These are phyloP conservation scores for Carcinoscorpius rotundicauda DNA, from an alignment of 1,140 invertebrate genomes.

Conservation along the genomic window DNA sequence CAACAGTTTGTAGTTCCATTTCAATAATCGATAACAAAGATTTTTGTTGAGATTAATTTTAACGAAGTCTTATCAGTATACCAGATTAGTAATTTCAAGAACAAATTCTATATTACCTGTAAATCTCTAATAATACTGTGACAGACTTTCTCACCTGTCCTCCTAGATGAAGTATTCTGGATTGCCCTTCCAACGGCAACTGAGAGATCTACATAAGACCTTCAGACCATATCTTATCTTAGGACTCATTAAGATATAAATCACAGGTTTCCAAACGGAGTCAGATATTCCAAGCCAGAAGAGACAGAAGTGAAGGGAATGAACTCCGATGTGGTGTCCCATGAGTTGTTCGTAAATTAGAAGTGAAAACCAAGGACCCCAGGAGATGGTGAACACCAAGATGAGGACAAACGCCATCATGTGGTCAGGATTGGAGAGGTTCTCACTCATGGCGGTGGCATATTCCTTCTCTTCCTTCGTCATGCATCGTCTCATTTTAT, in stretches of 20 bases:
- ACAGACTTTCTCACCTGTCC: too few relatives aligned
- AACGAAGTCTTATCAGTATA: too few relatives aligned
- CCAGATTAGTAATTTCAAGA: too few relatives aligned
- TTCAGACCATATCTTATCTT: constrained; percentile 76
- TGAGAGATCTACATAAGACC: constrained; percentile 76
- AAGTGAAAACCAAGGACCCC: constrained; percentile 77
- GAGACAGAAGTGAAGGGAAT: constrained; percentile 77
- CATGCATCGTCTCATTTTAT: constrained; percentile 57
- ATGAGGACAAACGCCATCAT: constrained; percentile 87
- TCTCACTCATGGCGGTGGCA: constrained; percentile 76
- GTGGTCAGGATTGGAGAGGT: constrained; percentile 82
- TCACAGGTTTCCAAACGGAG: constrained; percentile 86
- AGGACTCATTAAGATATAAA: constrained; percentile 73
- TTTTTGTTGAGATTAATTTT: too few relatives aligned
- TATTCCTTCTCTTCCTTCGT: constrained; percentile 87
- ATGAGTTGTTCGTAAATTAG: constrained; percentile 45
- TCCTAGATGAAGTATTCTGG: too few relatives aligned
- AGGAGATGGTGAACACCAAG: constrained; percentile 76
- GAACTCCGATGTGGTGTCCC: constrained; percentile 43
- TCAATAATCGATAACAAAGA: too few relatives aligned
- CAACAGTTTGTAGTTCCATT: too few relatives aligned
- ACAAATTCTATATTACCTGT: too few relatives aligned
- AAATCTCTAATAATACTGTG: too few relatives aligned
- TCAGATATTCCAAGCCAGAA: constrained; percentile 89
- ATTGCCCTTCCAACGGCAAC: constrained; percentile 40